Evolutionary conservation across 2,113 vertebrate genomes (phyloP).

Genomic region (Romanogobio albipinnatus): DNA sequence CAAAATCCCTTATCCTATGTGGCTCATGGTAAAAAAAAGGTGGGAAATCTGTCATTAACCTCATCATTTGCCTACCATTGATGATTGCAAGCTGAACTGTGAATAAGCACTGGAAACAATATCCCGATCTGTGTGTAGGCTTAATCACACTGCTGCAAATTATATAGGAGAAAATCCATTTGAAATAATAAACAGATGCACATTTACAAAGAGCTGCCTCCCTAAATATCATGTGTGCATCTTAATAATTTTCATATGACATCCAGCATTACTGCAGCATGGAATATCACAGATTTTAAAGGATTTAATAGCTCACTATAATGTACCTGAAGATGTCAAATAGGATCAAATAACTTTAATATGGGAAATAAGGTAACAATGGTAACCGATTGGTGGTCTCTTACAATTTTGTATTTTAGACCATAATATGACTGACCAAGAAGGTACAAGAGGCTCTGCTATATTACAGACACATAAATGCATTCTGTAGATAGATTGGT

Average conservation of each 20-base stretch:
- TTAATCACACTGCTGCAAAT: conserved; percentile 36
- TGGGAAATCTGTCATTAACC: conserved; percentile 39
- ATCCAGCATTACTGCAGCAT: neutral
- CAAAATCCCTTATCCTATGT: conserved; percentile 17
- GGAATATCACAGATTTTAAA: neutral
- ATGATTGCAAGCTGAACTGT: conserved; percentile 28
- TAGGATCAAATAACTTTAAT: neutral
- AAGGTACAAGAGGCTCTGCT: neutral
- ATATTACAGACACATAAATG: neutral
- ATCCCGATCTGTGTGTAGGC: conserved; percentile 25
- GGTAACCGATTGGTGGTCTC: neutral
- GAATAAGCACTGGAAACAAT: conserved; percentile 16
- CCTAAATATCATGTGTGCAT: neutral
- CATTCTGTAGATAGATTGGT: no score
- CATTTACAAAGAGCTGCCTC: conserved; percentile 9
- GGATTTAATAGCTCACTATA: neutral
- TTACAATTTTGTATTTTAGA: neutral
- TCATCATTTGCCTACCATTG: conserved; percentile 10
- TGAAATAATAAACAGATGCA: conserved; percentile 24
- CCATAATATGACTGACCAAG: neutral
- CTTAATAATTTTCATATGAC: neutral
- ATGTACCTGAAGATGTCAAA: neutral
- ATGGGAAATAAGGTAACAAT: neutral
- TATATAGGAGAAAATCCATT: conserved; percentile 7
- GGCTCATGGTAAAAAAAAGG: conserved; percentile 5